These are phyloP conservation scores for Pipa parva DNA, from an alignment of 2,113 vertebrate genomes.

Conservation along the genomic window DNA sequence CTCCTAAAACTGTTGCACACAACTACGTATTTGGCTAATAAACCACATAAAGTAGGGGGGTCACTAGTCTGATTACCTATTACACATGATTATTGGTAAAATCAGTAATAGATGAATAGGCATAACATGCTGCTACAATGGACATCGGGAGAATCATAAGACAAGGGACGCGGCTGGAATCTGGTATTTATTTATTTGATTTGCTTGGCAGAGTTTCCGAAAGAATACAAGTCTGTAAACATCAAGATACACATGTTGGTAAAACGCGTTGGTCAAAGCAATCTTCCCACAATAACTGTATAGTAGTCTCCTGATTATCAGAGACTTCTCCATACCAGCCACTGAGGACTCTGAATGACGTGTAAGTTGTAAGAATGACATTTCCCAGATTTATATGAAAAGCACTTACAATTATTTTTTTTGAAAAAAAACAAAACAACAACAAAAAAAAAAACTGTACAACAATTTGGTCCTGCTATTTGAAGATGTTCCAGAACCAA, in stretches of 20 bases:
- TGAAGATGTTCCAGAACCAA: conserved; percentile 62
- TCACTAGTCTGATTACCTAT: no score
- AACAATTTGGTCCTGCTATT: conserved; percentile 63
- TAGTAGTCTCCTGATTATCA: conserved; percentile 43
- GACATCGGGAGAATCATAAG: conserved; percentile 22
- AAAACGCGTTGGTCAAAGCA: conserved; percentile 56
- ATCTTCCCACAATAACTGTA: conserved; percentile 38
- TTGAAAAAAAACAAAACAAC: no score
- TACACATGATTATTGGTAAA: no score
- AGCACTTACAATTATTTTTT: no score
- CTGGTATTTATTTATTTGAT: conserved; percentile 56
- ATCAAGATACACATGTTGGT: conserved; percentile 59
- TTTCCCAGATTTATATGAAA: conserved; percentile 24
- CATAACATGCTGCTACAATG: no score
- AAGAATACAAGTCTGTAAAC: conserved; percentile 59
- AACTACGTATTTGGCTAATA: no score
- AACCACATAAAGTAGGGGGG: no score
- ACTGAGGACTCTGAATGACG: conserved; percentile 20
- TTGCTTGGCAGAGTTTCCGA: conserved; percentile 50
- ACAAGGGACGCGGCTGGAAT: conserved; percentile 47
- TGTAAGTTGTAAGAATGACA: conserved; percentile 50
- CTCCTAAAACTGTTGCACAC: no score
- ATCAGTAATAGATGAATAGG: no score
- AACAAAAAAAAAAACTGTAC: conserved; percentile 61
- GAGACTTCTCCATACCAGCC: conserved; percentile 39